phyloP scores from a whole-genome alignment of 2,888 invertebrate genomes.

The Noctua pronuba region DNA sequence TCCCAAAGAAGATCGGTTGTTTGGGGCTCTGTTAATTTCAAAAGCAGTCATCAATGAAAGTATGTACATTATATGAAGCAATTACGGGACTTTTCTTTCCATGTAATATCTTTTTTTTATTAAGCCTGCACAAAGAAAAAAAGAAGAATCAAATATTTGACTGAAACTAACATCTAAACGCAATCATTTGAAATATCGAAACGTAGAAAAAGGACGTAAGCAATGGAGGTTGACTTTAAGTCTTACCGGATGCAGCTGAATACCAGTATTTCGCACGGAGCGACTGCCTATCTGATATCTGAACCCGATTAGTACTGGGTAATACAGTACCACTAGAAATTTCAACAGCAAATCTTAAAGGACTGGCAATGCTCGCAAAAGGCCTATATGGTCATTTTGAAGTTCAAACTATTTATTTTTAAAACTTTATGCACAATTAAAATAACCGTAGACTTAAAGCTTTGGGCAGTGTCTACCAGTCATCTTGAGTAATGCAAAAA shows the following conservation, averaged over 20 bases:
- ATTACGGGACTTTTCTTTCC: too few relatives aligned
- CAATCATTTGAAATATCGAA: too few relatives aligned
- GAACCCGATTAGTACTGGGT: neutral
- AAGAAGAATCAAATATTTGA: too few relatives aligned
- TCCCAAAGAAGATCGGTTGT: too few relatives aligned
- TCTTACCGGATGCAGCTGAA: neutral
- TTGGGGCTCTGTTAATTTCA: too few relatives aligned
- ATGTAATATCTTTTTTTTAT: too few relatives aligned
- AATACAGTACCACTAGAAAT: neutral
- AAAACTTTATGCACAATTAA: neutral
- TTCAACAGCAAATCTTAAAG: neutral
- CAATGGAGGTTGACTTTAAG: neutral
- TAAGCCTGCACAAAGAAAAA: too few relatives aligned
- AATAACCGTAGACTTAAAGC: neutral
- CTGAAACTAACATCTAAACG: too few relatives aligned
- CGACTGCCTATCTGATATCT: neutral
- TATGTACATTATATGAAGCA: too few relatives aligned
- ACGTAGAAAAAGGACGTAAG: too few relatives aligned
- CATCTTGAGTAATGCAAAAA: neutral
- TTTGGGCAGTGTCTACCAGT: too few relatives aligned
- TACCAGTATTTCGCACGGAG: neutral
- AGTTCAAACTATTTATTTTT: neutral
- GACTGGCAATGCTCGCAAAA: neutral
- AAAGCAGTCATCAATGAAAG: too few relatives aligned
- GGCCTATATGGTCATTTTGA: neutral